phyloP scores from a whole-genome alignment of 2,113 vertebrate genomes.

The Ptilonorhynchus violaceus region DNA sequence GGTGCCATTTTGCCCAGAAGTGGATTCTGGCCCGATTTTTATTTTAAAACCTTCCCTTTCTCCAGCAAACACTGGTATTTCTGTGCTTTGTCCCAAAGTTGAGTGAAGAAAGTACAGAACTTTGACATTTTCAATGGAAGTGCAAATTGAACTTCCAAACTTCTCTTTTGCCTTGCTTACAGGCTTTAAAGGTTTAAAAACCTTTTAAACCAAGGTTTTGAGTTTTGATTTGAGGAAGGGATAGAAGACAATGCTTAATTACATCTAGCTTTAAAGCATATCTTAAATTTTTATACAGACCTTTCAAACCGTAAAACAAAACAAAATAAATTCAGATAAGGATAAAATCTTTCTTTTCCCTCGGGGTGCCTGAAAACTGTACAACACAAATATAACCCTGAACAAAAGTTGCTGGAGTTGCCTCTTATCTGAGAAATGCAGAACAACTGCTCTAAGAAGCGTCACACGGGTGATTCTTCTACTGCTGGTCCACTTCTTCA shows the following conservation, averaged over 20 bases:
- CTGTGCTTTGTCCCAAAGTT: not conserved
- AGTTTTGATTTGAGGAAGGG: not conserved
- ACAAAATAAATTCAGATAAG: not conserved
- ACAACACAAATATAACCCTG: not conserved
- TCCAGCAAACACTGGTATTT: not conserved
- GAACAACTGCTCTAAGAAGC: not conserved
- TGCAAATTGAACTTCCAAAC: not conserved
- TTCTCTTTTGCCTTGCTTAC: not conserved
- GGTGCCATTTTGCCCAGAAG: not conserved
- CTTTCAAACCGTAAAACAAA: not conserved
- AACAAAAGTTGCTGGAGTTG: not conserved
- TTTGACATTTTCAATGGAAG: not conserved
- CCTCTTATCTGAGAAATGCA: not conserved
- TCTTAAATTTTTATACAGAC: not conserved
- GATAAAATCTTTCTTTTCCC: not conserved
- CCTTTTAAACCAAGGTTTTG: not conserved
- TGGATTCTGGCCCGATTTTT: not conserved
- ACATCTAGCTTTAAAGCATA: not conserved
- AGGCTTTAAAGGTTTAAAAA: not conserved
- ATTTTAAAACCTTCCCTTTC: not conserved
- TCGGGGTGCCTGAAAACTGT: not conserved
- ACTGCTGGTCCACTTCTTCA: not conserved
- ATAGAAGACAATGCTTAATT: not conserved
- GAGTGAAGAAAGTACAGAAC: not conserved
- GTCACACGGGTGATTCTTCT: not conserved